Base-by-base conservation (phyloP, 1,140 invertebrate species). In the Musca domestica region DNA sequence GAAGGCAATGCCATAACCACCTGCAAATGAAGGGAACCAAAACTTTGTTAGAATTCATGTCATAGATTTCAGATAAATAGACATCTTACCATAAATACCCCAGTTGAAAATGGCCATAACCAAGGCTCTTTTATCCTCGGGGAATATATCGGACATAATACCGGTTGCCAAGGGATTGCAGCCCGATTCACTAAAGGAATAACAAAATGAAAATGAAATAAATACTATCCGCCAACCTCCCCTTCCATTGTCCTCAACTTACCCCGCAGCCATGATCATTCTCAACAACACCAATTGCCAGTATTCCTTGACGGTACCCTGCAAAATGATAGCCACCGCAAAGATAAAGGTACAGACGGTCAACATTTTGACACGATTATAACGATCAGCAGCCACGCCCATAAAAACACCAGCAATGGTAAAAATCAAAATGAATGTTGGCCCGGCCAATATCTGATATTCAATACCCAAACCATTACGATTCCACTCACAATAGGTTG, bases 41-140 rank as follows among this genome's bases (percentile, higher is more conserved):
- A n/a, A n/a, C n/a, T n/a, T n/a, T n/a, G n/a, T n/a, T n/a, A n/a
- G n/a, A n/a, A n/a, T n/a, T n/a, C n/a, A n/a, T n/a, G n/a, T n/a
- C n/a, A n/a, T n/a, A 30, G 3, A 30, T 30, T 30, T 30, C 27
- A 30, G 9, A n/a, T n/a, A 30, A 30, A 4, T 9, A 30, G 3
- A 3, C 27, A 30, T 4, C 27, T 30, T 30, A 30, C 27, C 92
- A 76, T 98, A 98, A 70, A 98, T 96, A 34, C 95, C 95, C 94
- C 94, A 96, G 82, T 96, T 96, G 83, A 96, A 96, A 65, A 97
- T 90, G 1, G 95, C 94, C 85, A 97, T 89, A 1, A 95, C 95
- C 14, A 95, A 83, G 9, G 92, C 95, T 70, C 94, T 87, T 71
- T 93, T 89, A 65, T 91, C 86, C 80, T 93, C 91, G 0, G 88